phyloP scores from a whole-genome alignment of 2,797 vertebrate genomes.

The Heterohyrax brucei region DNA sequence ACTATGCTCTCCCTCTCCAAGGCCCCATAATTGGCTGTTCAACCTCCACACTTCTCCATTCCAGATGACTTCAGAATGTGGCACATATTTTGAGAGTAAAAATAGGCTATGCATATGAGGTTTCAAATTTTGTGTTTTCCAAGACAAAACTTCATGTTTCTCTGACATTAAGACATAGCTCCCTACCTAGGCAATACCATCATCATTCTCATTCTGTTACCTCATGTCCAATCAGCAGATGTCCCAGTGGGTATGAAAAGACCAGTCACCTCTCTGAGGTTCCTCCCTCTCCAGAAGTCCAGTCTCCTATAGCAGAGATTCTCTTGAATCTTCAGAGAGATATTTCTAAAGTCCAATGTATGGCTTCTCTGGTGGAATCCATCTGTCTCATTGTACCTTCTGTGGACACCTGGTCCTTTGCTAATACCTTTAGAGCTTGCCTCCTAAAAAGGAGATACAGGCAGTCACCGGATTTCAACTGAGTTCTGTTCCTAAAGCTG shows the following conservation, averaged over 20 bases:
- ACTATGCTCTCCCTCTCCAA: background rate
- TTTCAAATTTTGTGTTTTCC: background rate
- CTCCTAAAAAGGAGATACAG: background rate
- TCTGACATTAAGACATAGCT: conserved; percentile 24
- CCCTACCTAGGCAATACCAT: background rate
- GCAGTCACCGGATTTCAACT: too few relatives aligned
- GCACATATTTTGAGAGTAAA: background rate
- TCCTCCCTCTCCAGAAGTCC: background rate
- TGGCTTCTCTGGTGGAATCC: background rate
- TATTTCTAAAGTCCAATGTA: background rate
- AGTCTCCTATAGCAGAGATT: background rate
- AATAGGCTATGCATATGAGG: background rate
- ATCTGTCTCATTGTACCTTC: background rate
- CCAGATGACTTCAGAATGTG: background rate
- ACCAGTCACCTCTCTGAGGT: background rate
- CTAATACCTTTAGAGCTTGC: background rate
- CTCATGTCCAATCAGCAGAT: background rate
- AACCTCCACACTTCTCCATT: background rate
- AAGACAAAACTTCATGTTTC: background rate
- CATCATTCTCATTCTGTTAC: background rate
- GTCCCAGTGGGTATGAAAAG: background rate
- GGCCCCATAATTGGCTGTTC: background rate
- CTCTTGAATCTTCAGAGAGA: conserved; percentile 34
- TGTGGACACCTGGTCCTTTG: background rate
- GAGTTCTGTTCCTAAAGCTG: too few relatives aligned